phyloP scores from a whole-genome alignment of 2,888 invertebrate genomes.

The Drosophila multiciliata region DNA sequence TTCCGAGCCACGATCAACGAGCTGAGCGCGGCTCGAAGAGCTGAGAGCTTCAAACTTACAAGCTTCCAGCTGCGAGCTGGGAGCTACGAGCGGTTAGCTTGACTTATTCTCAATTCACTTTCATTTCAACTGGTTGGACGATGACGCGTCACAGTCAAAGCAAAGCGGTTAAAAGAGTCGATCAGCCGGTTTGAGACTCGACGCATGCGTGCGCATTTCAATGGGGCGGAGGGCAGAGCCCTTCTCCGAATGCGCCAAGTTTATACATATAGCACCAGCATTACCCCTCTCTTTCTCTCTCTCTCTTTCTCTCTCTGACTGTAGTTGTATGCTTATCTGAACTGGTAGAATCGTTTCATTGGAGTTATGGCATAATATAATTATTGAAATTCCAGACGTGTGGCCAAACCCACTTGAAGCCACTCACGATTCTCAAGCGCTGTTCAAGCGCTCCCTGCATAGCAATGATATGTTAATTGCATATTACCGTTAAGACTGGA shows the following conservation, averaged over 20 bases:
- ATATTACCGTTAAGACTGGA: constrained; percentile 57
- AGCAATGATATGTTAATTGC: constrained; percentile 55
- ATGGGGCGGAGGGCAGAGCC: constrained; percentile 55
- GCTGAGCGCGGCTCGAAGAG: background rate
- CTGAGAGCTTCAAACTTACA: constrained; percentile 7
- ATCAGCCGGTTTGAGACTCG: constrained; percentile 43
- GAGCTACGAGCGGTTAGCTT: constrained; percentile 10
- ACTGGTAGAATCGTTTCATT: constrained; percentile 13
- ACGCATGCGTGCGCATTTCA: constrained; percentile 78
- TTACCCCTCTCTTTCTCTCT: background rate
- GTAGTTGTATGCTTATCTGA: background rate
- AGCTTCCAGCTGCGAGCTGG: background rate
- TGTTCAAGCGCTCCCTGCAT: constrained; percentile 45
- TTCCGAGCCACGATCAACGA: constrained; percentile 29
- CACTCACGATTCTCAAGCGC: constrained; percentile 10
- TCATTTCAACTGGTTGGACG: constrained; percentile 66
- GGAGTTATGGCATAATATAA: background rate
- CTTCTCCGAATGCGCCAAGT: constrained; percentile 22
- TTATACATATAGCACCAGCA: constrained; percentile 31
- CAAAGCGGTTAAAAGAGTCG: constrained; percentile 23
- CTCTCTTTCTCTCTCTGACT: background rate
- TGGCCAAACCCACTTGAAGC: background rate
- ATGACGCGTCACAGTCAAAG: constrained; percentile 21
- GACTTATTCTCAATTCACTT: constrained; percentile 70
- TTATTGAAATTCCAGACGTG: constrained; percentile 24